A percentile compares a stretch with the other conserved stretches of the same genome.
Conservation (phyloP, 2,797 vertebrate genomes). For the Scolopax rusticola region DNA sequence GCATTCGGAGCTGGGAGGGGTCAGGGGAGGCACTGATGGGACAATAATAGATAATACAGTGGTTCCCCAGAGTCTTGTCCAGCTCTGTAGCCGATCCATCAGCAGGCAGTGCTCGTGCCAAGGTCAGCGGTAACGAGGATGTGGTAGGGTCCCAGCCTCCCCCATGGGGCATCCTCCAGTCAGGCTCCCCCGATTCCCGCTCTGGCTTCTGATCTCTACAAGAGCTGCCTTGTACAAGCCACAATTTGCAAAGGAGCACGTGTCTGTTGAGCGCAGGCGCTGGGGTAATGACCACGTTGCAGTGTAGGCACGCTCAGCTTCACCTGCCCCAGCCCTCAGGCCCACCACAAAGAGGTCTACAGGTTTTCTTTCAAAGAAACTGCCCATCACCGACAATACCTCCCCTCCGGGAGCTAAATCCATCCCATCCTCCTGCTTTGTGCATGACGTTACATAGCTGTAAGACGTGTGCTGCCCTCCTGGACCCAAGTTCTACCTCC, state of each 20-base stretch:
- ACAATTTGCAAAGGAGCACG: neutral
- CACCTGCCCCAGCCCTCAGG: neutral
- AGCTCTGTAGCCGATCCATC: conserved; percentile 92
- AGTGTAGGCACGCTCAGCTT: neutral
- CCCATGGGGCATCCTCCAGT: conserved; percentile 67
- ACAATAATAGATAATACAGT: conserved; percentile 94
- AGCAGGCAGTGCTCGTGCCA: conserved; percentile 89
- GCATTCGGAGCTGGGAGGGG: conserved; percentile 70
- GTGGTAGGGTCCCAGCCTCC: conserved; percentile 84
- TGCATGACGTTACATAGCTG: neutral
- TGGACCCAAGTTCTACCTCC: neutral
- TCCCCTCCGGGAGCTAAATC: neutral
- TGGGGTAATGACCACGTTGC: fast-evolving
- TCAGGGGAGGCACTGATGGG: conserved; percentile 84
- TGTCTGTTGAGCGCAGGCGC: fast-evolving
- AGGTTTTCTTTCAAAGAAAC: neutral
- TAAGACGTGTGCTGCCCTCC: neutral
- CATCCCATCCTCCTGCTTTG: neutral
- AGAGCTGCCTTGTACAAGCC: conserved; percentile 27
- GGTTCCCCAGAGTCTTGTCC: conserved; percentile 90
- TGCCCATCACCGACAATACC: neutral
- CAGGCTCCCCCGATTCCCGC: neutral
- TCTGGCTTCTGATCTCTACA: conserved; percentile 5
- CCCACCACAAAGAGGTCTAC: neutral
- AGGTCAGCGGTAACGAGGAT: conserved; percentile 98